Conservation (phyloP, 53 echinoderm and acorn worm species). For the Paelopatides confundens region DNA sequence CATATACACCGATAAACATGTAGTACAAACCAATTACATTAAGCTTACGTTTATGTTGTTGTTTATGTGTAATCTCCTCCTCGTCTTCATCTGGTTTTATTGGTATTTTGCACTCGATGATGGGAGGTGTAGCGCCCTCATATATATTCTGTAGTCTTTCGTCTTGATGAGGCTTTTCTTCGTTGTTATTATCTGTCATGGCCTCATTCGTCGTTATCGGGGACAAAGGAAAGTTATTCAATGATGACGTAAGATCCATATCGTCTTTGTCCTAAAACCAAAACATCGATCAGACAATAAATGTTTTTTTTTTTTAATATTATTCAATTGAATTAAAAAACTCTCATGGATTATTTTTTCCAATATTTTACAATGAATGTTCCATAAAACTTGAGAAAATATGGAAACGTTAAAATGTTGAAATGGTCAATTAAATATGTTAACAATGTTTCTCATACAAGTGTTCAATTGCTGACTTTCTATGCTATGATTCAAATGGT, state of each 20-base stretch:
- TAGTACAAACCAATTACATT: no score
- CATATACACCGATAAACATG: no score
- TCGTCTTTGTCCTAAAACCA: conserved; percentile 32
- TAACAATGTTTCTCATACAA: no score
- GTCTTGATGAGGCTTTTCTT: neutral
- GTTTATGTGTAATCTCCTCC: no score
- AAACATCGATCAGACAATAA: neutral
- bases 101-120: neutral
- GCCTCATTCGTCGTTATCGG: neutral
- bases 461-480: no score
- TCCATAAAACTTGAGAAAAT: neutral
- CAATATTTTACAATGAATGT: no score
- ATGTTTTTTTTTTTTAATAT: neutral
- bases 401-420: neutral
- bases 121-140: neutral
- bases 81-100: neutral
- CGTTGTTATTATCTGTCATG: neutral
- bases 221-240: conserved; percentile 14
- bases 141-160: neutral
- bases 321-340: neutral
- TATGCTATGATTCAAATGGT: no score
- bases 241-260: neutral
- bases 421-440: no score
- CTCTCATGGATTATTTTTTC: no score
- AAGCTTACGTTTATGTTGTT: no score